Conservation (phyloP, 2,113 vertebrate genomes). For the Myrmecophaga tridactyla region DNA sequence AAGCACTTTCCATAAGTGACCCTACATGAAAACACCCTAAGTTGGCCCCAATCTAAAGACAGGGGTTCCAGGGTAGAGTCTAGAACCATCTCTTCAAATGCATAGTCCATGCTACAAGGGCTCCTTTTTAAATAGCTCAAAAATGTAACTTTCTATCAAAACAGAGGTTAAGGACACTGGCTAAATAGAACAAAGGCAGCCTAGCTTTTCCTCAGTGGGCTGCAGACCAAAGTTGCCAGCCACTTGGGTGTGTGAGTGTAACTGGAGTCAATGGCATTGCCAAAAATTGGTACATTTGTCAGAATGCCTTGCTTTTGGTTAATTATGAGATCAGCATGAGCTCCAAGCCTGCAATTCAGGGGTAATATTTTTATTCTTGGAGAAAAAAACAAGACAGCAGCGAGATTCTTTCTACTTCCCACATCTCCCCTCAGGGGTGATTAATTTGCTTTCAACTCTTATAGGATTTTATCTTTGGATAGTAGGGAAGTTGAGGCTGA, state of each 20-base stretch:
- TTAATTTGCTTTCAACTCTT: neutral
- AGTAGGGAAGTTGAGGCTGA: neutral
- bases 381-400: neutral
- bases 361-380: neutral
- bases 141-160: neutral
- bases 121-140: neutral
- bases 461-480: neutral
- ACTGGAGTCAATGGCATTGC: neutral
- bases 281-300: neutral
- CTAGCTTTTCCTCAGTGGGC: neutral
- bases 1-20: neutral
- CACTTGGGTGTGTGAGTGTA: neutral
- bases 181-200: neutral
- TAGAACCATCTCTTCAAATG: neutral
- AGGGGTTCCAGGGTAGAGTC: neutral
- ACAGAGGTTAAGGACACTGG: neutral
- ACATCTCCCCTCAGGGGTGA: neutral
- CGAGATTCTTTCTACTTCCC: neutral
- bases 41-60: neutral
- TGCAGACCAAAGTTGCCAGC: neutral
- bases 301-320: neutral
- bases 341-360: neutral
- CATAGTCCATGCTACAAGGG: neutral
- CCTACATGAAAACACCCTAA: neutral
- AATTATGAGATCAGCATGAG: neutral